Evolutionary conservation across 2,113 vertebrate species (phyloP).

Genomic region (Xerus inauris): DNA sequence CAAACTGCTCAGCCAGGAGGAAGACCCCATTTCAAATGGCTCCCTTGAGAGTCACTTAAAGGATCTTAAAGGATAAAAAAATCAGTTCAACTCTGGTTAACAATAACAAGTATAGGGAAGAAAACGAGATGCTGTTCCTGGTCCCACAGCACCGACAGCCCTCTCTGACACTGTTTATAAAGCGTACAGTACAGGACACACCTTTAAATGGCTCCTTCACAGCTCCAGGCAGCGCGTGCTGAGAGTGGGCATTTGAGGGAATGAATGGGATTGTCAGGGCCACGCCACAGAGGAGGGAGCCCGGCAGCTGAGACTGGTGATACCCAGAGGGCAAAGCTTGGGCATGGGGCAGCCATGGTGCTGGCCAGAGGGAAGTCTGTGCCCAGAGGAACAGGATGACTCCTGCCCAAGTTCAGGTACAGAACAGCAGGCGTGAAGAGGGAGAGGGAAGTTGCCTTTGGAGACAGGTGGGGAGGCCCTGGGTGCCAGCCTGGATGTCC

Average conservation of each 20-base stretch:
- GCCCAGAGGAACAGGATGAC: neutral
- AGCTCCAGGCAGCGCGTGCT: neutral
- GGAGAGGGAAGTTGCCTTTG: accelerated
- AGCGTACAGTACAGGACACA: neutral
- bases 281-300: too few relatives aligned
- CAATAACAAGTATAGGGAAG: neutral
- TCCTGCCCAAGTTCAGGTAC: accelerated
- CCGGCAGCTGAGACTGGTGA: too few relatives aligned
- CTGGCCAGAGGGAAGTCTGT: neutral
- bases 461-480: neutral
- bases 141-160: neutral
- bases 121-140: neutral
- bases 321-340: neutral
- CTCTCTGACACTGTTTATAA: neutral
- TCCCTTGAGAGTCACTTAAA: accelerated
- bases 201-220: neutral
- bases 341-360: too few relatives aligned
- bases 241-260: neutral
- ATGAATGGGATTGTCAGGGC: neutral
- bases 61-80: neutral
- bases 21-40: neutral
- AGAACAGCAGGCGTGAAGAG: neutral
- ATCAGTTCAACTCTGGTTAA: too few relatives aligned
- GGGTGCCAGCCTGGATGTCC: accelerated
- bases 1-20: accelerated